These are phyloP conservation scores for Choreutis nemorana DNA, from an alignment of 2,888 invertebrate genomes.

Conservation along the genomic window DNA sequence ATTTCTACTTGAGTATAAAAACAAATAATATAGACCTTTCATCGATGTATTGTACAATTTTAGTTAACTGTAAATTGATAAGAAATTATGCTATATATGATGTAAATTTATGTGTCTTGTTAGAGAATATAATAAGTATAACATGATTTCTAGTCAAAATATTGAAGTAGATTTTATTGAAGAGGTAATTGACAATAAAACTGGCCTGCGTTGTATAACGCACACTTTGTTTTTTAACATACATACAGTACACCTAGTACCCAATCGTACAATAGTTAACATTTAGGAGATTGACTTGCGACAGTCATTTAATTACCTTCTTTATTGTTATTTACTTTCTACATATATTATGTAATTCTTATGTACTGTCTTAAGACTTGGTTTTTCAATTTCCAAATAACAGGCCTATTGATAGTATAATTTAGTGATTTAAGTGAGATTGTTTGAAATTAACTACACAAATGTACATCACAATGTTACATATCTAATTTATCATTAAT, in stretches of 20 bases:
- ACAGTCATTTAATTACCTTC: conserved; percentile 14
- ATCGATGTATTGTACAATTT: conserved; percentile 61
- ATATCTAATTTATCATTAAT: too few relatives aligned
- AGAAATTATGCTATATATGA: conserved; percentile 55
- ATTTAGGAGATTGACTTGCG: conserved; percentile 31
- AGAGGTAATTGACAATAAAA: conserved; percentile 65
- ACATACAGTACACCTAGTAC: too few relatives aligned
- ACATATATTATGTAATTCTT: too few relatives aligned
- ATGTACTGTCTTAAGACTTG: too few relatives aligned
- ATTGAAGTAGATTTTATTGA: conserved; percentile 61
- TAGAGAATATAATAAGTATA: conserved; percentile 59
- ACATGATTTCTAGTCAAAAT: conserved; percentile 68
- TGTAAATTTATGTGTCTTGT: conserved; percentile 61
- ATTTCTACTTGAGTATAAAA: conserved; percentile 12
- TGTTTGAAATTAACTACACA: too few relatives aligned
- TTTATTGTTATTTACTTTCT: too few relatives aligned
- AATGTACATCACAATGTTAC: too few relatives aligned
- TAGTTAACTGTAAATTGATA: conserved; percentile 55
- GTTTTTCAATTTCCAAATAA: too few relatives aligned
- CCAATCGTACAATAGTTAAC: too few relatives aligned
- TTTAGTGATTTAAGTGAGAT: too few relatives aligned
- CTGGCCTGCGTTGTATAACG: conserved; percentile 36
- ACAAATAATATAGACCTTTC: conserved; percentile 27
- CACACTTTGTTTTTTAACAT: conserved; percentile 23
- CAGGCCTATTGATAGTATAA: too few relatives aligned